Conservation (phyloP, 1,140 invertebrate species). For the Macrocentrus cingulum region DNA sequence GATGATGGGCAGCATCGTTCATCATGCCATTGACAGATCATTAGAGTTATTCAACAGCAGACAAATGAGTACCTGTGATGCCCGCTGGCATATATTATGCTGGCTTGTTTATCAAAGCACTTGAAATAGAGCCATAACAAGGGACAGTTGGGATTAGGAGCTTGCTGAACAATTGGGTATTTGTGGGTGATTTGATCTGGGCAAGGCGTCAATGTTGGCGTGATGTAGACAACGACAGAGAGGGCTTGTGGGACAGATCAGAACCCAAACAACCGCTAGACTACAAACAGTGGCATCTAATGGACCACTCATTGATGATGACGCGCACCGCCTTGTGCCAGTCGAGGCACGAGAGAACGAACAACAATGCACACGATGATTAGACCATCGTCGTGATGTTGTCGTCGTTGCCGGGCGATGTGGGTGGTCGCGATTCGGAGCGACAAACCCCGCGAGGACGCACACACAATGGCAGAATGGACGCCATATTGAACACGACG, state of each 20-base stretch:
- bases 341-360: conserved; percentile 17
- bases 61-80: too few relatives aligned
- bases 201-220: not conserved
- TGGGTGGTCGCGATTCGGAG: conserved; percentile 14
- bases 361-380: conserved; percentile 44
- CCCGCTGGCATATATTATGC: too few relatives aligned
- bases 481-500: conserved; percentile 4
- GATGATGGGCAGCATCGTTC: too few relatives aligned
- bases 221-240: not conserved
- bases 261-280: conserved; percentile 26
- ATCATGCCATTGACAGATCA: too few relatives aligned
- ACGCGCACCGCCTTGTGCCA: not conserved
- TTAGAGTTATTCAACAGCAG: too few relatives aligned
- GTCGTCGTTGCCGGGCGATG: conserved; percentile 2
- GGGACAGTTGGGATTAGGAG: too few relatives aligned
- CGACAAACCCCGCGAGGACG: not conserved
- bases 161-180: too few relatives aligned
- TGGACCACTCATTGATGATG: conserved; percentile 35
- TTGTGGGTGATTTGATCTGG: too few relatives aligned
- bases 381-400: conserved; percentile 36
- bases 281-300: conserved; percentile 39
- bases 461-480: too few relatives aligned
- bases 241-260: not conserved
- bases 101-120: too few relatives aligned
- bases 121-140: too few relatives aligned